These are phyloP conservation scores for Pentamera pediparva DNA, from an alignment of 53 echinoderm and acorn worm genomes.

Conservation along the genomic window DNA sequence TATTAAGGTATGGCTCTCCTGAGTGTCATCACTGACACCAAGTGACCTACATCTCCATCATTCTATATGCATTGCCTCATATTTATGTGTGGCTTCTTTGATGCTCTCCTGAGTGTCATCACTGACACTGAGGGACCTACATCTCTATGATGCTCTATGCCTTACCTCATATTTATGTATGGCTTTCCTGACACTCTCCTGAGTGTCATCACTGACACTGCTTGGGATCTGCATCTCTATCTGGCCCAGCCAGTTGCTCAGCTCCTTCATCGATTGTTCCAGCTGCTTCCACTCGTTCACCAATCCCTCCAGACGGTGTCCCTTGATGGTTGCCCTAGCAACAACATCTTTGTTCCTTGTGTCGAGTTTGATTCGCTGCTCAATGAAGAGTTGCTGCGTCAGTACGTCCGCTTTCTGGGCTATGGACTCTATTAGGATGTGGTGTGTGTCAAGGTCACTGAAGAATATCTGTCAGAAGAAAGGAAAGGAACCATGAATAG, in stretches of 20 bases:
- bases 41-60: too few species aligned
- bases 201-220: constrained; percentile 71
- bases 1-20: background rate
- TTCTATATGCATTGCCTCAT: too few species aligned
- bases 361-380: constrained; percentile 68
- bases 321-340: constrained; percentile 61
- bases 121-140: constrained; percentile 81
- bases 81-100: constrained; percentile 55
- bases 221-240: constrained; percentile 90
- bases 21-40: too few species aligned
- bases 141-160: constrained; percentile 65
- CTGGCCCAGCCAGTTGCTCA: constrained; percentile 74
- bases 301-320: constrained; percentile 79
- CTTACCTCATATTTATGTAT: constrained; percentile 93
- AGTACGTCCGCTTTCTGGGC: constrained; percentile 89
- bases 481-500: background rate
- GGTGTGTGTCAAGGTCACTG: constrained; percentile 91
- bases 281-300: constrained; percentile 86
- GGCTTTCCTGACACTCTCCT: constrained; percentile 87
- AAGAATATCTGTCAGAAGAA: constrained; percentile 65
- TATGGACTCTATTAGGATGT: constrained; percentile 92
- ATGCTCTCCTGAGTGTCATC: constrained; percentile 45
- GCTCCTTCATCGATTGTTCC: constrained; percentile 57
- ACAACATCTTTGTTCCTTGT: constrained; percentile 71
- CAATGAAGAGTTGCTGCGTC: constrained; percentile 83